phyloP scores from a whole-genome alignment of 2,113 vertebrate species.

The Cygnus buccinator region DNA sequence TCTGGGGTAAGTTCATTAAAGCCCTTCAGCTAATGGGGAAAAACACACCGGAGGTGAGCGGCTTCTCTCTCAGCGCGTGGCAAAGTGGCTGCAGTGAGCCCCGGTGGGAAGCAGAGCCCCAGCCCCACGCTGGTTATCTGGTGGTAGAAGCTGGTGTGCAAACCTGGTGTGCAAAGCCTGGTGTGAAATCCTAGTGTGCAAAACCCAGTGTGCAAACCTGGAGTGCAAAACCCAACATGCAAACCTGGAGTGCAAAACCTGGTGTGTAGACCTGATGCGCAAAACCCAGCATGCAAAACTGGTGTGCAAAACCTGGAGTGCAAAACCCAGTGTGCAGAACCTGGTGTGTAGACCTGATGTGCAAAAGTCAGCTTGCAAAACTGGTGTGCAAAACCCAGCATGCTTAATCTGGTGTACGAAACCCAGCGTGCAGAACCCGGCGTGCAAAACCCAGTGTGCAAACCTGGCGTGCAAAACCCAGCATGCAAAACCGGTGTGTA shows the following conservation, averaged over 20 bases:
- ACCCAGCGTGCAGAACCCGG: neutral
- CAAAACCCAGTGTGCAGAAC: neutral
- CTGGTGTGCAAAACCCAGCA: neutral
- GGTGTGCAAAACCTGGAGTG: rapidly evolving
- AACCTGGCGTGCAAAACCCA: neutral
- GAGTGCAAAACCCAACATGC: neutral
- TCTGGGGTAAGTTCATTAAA: neutral
- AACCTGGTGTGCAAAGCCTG: neutral
- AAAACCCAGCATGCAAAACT: too few species aligned
- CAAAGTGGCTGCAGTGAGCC: neutral
- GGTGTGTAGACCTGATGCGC: too few species aligned
- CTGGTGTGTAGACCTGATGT: too few species aligned
- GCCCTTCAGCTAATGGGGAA: too few species aligned
- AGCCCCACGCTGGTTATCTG: neutral
- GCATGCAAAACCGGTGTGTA: neutral
- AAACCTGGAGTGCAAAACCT: neutral
- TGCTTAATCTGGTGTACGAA: too few species aligned
- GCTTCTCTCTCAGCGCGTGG: neutral
- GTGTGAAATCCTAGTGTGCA: rapidly evolving
- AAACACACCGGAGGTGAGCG: too few species aligned
- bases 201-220: rapidly evolving
- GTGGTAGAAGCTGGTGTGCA: neutral
- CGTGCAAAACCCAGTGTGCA: too few species aligned
- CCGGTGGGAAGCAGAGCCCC: rapidly evolving
- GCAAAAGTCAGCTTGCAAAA: too few species aligned